phyloP scores from a whole-genome alignment of 2,113 vertebrate genomes.

The Hippolais icterina region DNA sequence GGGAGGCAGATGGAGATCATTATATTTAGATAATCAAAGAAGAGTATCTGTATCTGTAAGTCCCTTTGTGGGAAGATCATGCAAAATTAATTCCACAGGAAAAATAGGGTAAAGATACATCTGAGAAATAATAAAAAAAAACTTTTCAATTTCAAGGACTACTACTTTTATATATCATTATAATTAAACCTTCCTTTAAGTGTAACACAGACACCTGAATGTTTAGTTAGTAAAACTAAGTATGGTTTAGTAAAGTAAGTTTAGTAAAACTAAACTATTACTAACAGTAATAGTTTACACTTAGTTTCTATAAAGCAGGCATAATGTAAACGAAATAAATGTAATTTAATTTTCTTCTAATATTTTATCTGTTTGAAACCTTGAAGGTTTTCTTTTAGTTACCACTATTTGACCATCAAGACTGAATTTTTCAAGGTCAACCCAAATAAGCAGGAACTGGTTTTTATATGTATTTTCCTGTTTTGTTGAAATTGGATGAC shows the following conservation, averaged over 20 bases:
- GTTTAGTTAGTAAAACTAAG: background rate
- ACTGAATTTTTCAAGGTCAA: background rate
- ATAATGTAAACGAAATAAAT: background rate
- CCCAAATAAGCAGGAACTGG: rapidly evolving
- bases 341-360: background rate
- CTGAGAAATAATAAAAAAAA: background rate
- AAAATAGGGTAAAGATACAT: background rate
- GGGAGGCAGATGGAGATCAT: background rate
- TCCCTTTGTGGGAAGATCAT: background rate
- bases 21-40: background rate
- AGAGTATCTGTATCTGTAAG: background rate
- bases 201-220: background rate
- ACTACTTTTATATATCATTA: background rate
- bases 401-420: background rate
- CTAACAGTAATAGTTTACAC: background rate
- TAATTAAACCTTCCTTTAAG: background rate
- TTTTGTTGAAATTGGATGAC: background rate
- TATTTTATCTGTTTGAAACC: background rate
- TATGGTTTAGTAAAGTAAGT: too few species aligned
- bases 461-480: background rate
- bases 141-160: background rate
- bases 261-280: background rate
- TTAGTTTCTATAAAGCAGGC: background rate
- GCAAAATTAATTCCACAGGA: background rate
- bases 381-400: background rate